A percentile compares a stretch with the other conserved stretches of the same genome.
Evolutionary conservation across 35 echinoderm and acorn worm species (phyloP).

Genomic region (Apostichopus japonicus): DNA sequence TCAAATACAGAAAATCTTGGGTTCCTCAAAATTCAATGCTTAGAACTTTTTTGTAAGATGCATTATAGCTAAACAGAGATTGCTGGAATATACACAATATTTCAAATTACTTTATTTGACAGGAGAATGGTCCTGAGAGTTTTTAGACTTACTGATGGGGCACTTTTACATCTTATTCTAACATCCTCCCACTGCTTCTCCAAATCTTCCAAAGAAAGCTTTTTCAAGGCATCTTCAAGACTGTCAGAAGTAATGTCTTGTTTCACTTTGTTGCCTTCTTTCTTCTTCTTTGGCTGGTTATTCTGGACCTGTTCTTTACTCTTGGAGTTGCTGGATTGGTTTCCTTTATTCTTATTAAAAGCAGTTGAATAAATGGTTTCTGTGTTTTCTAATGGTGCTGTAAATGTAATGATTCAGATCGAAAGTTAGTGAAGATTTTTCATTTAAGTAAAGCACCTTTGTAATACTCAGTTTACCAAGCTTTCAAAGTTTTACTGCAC

Average conservation of each 20-base stretch:
- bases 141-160: constrained; percentile 70
- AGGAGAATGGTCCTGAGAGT: not conserved
- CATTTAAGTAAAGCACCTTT: too few relatives aligned
- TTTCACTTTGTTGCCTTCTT: constrained; percentile 59
- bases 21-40: too few relatives aligned
- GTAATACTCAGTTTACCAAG: too few relatives aligned
- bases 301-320: constrained; percentile 33
- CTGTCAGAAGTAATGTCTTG: constrained; percentile 39
- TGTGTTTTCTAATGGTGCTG: constrained; percentile 12
- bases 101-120: too few relatives aligned
- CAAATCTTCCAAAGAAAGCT: constrained; percentile 62
- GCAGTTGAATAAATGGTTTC: constrained; percentile 28
- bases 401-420: not conserved
- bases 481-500: too few relatives aligned
- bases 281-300: constrained; percentile 64
- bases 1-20: too few relatives aligned
- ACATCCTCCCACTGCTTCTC: constrained; percentile 75
- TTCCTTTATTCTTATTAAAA: constrained; percentile 26
- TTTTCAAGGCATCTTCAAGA: constrained; percentile 77
- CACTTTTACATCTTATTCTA: constrained; percentile 62
- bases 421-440: too few relatives aligned
- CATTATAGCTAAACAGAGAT: too few relatives aligned
- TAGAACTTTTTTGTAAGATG: too few relatives aligned
- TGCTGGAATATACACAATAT: too few relatives aligned
- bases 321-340: not conserved